Evolutionary conservation across 2,113 vertebrate genomes (phyloP), one percentile per base, ranked within the genome.

Genomic region (Ceuthmochares aereus): DNA sequence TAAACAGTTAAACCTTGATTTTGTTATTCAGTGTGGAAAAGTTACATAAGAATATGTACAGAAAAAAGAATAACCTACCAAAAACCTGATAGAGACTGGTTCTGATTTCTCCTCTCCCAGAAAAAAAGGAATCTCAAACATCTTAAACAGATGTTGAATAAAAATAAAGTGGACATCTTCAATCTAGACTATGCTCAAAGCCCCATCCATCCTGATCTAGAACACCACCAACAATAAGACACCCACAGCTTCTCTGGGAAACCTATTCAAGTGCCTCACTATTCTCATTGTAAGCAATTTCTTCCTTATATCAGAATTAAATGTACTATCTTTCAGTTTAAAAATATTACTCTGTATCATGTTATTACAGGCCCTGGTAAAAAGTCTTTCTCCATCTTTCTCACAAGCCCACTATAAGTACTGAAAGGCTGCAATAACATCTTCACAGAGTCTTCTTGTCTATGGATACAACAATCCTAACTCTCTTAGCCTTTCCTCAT

Each of bases 41-140:
- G 40, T 34, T 56, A 12, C 4, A 3, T 27, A 55, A 36, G 30
- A 70, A 27, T 16, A 37, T 12, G 7, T 63, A 19, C 19, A n/a
- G 8, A 64, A 45, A 40, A 59, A 76, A 55, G 2, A 59, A 59
- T 30, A 63, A 29, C 2, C 7, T 68, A 9, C 3, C 18, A 55
- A 88, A 90, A 85, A 3, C 6, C 11, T 10, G 4, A 36, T 1
- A 52, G 7, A 78, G 26, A 2, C 32, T 0, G 14, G 4, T 3
- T 51, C 62, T 82, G 13, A 66, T 21, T 19, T 32, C 7, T 78
- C 55, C 3, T 16, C 6, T 69, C 25, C 77, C 4, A 69, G 23
- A 63, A 79, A 82, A 69, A 64, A 74, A 4, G 47, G 8, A 40
- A 16, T 36, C 4, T 23, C 12, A 8, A 29, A 26, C 15, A 62